A percentile compares a stretch with the other conserved stretches of the same genome.
phyloP scores from a whole-genome alignment of 92 coral and sea anemone species.

The Pocillopora meandrina region DNA sequence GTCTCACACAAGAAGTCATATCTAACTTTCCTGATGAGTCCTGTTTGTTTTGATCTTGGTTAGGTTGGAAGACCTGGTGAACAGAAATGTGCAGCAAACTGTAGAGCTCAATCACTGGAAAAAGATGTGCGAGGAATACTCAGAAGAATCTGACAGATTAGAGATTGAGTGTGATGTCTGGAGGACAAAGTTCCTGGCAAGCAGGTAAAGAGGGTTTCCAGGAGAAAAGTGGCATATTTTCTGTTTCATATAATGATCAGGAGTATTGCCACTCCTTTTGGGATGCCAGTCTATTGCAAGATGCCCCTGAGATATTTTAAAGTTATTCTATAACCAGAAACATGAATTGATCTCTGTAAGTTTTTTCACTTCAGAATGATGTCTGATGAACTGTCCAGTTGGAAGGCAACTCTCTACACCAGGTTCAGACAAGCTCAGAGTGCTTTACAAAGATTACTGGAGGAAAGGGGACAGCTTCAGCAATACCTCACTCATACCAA shows the following conservation, averaged over 20 bases:
- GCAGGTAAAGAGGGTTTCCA: slow-evolving; percentile 64
- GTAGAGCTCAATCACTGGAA: slow-evolving; percentile 85
- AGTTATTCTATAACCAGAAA: background rate
- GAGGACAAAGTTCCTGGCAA: slow-evolving; percentile 98
- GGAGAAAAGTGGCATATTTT: background rate
- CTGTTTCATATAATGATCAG: background rate
- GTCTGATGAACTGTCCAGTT: slow-evolving; percentile 97
- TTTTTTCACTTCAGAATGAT: slow-evolving; percentile 73
- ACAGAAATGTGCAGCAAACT: slow-evolving; percentile 75
- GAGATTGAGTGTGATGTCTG: slow-evolving; percentile 99
- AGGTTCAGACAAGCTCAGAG: slow-evolving; percentile 81
- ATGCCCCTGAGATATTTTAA: background rate
- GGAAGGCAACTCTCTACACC: slow-evolving; percentile 87
- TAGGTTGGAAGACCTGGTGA: slow-evolving; percentile 83
- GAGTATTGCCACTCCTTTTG: background rate
- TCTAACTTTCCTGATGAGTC: background rate
- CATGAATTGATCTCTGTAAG: background rate
- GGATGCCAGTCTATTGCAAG: background rate
- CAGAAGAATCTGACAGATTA: slow-evolving; percentile 90
- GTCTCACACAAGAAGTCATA: too few species aligned
- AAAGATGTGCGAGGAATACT: slow-evolving; percentile 79
- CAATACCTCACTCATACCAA: slow-evolving; percentile 70
- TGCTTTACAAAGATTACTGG: slow-evolving; percentile 80
- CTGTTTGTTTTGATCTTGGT: background rate
- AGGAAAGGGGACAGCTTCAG: slow-evolving; percentile 84